These are phyloP conservation scores for Spisula subtruncata DNA, from an alignment of 2,888 invertebrate species.

Conservation along the genomic window DNA sequence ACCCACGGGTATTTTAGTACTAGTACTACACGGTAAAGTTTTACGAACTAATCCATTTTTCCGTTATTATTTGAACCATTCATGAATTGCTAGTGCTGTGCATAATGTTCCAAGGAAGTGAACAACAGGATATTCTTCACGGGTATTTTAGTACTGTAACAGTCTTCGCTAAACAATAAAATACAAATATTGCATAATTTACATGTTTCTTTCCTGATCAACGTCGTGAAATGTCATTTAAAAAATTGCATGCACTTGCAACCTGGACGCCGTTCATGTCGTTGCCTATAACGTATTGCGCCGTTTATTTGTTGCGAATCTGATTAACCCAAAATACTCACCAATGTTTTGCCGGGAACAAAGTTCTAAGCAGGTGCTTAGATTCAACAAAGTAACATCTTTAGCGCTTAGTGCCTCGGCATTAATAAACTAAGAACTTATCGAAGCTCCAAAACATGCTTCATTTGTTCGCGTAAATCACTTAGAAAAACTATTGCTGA, in stretches of 20 bases:
- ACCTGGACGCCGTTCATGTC: not conserved
- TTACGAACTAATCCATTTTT: too few species aligned
- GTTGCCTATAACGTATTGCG: not conserved
- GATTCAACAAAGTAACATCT: not conserved
- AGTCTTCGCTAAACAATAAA: too few species aligned
- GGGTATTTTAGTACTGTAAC: too few species aligned
- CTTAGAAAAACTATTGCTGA: not conserved
- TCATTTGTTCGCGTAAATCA: not conserved
- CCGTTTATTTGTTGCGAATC: not conserved
- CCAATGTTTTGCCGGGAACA: conserved; percentile 9
- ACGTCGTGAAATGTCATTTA: too few species aligned
- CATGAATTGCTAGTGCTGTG: too few species aligned
- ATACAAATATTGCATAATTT: too few species aligned
- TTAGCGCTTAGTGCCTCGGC: not conserved
- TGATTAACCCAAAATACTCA: not conserved
- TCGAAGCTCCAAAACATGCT: not conserved
- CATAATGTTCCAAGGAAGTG: too few species aligned
- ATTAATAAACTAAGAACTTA: not conserved
- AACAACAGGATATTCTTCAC: too few species aligned
- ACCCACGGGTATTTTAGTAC: too few species aligned
- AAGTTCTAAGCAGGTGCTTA: conserved; percentile 3
- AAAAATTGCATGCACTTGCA: not conserved
- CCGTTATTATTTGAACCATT: too few species aligned
- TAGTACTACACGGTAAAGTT: too few species aligned
- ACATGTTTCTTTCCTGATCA: too few species aligned